These are phyloP conservation scores for Mesitornis unicolor DNA, from an alignment of 2,113 vertebrate species.

Conservation along the genomic window DNA sequence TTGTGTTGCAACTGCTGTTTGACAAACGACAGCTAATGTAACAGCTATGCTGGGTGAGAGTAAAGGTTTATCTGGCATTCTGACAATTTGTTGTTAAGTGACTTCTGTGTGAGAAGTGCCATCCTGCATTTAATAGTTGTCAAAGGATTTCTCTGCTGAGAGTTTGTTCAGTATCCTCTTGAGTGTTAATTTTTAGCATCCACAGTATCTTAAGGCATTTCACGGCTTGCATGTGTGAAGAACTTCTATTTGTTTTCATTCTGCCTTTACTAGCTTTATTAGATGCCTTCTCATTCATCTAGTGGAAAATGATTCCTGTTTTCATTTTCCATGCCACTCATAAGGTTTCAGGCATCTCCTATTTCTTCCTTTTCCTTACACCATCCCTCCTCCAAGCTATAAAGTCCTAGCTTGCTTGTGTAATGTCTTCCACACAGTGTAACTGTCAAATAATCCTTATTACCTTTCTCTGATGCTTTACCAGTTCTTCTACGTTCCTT, in stretches of 20 bases:
- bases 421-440: background rate
- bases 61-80: background rate
- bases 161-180: background rate
- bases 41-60: background rate
- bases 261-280: background rate
- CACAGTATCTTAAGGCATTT: background rate
- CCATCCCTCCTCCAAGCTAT: background rate
- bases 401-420: background rate
- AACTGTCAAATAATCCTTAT: background rate
- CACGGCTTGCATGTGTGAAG: background rate
- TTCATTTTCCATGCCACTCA: background rate
- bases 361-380: background rate
- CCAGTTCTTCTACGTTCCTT: background rate
- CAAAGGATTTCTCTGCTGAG: background rate
- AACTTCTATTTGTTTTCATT: background rate
- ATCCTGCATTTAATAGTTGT: background rate
- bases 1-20: background rate
- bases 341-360: background rate
- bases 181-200: background rate
- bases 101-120: background rate
- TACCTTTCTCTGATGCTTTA: background rate
- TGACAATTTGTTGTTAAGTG: background rate
- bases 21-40: background rate
- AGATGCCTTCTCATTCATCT: background rate
- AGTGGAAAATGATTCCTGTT: background rate